Evolutionary conservation across 2,888 invertebrate species (phyloP).

Genomic region (Eulithis testata): DNA sequence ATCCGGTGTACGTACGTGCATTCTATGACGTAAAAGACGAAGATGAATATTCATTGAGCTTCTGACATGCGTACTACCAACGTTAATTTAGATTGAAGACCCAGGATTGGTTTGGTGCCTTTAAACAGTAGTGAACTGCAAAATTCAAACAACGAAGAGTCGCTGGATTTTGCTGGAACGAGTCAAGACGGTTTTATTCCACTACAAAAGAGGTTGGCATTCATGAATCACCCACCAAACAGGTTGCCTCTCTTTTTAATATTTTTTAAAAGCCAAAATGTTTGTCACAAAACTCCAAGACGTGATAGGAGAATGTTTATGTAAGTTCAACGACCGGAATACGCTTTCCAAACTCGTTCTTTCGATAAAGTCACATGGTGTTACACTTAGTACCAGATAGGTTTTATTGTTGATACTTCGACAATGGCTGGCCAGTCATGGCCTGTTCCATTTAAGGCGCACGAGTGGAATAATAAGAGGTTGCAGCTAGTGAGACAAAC

Average conservation of each 20-base stretch:
- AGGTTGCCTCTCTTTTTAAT: conserved; percentile 40
- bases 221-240: conserved; percentile 44
- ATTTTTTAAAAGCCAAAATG: conserved; percentile 40
- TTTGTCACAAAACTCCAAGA: conserved; percentile 50
- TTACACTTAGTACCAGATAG: conserved; percentile 35
- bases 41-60: conserved; percentile 35
- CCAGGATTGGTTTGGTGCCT: too few species aligned
- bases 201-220: conserved; percentile 42
- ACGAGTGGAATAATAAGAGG: conserved; percentile 36
- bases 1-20: conserved; percentile 38
- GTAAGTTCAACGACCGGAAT: conserved; percentile 67
- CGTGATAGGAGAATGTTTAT: conserved; percentile 67
- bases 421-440: conserved; percentile 57
- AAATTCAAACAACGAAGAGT: background rate
- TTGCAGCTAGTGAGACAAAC: conserved; percentile 21
- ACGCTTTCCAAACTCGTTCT: conserved; percentile 78
- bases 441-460: conserved; percentile 52
- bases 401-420: conserved; percentile 51
- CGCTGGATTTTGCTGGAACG: background rate
- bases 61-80: conserved; percentile 15
- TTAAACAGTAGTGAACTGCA: too few species aligned
- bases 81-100: too few species aligned
- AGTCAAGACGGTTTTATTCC: conserved; percentile 33
- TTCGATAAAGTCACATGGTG: conserved; percentile 62
- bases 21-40: conserved; percentile 42